A percentile compares a stretch with the other conserved stretches of the same genome.
Evolutionary conservation across 2,113 vertebrate genomes (phyloP).

Genomic region (Sphyrna mokarran): DNA sequence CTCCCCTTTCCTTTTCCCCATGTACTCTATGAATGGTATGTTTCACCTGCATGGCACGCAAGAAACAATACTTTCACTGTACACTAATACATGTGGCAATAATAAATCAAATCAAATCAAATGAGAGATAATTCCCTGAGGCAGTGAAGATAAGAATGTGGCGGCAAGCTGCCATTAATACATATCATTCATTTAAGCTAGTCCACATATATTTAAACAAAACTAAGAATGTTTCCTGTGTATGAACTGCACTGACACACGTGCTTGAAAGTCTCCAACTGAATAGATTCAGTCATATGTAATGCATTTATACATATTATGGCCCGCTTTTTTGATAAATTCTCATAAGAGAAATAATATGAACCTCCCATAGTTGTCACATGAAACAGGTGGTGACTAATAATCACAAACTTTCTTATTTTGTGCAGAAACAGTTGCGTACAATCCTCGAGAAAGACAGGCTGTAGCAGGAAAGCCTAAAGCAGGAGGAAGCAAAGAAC

Average conservation of each 20-base stretch:
- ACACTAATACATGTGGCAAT: too few relatives aligned
- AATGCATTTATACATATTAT: neutral
- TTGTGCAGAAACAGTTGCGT: neutral
- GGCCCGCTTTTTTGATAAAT: neutral
- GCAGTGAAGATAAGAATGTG: neutral
- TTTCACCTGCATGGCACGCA: too few relatives aligned
- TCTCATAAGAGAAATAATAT: neutral
- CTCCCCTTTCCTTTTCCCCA: too few relatives aligned
- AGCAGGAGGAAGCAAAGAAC: neutral
- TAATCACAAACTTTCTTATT: neutral
- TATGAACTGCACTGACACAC: neutral
- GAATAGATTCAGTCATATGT: neutral
- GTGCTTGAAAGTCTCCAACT: neutral
- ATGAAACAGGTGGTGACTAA: neutral
- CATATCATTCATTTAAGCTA: neutral
- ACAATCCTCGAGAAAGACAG: too few relatives aligned
- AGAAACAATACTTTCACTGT: too few relatives aligned
- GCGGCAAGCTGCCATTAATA: neutral
- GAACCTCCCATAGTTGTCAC: neutral
- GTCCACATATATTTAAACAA: neutral
- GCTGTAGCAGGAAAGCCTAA: too few relatives aligned
- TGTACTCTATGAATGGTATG: too few relatives aligned
- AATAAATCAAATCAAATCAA: too few relatives aligned
- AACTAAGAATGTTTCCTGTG: neutral
- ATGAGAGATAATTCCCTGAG: too few relatives aligned